These are phyloP conservation scores for Amphimallon solstitiale DNA, from an alignment of 2,888 invertebrate genomes.

Conservation along the genomic window DNA sequence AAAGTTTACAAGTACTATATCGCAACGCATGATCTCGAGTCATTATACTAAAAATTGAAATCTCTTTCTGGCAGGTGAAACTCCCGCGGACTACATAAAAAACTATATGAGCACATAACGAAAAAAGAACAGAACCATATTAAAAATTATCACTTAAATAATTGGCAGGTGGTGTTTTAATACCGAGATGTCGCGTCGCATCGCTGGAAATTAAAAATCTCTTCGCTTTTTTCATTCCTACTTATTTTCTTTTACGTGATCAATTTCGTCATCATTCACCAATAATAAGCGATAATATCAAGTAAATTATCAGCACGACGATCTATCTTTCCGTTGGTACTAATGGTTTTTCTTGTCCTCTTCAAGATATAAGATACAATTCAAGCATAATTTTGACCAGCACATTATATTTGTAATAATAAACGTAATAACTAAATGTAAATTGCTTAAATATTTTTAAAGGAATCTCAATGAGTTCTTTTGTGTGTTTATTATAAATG, in stretches of 20 bases:
- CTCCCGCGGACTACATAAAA: conserved; percentile 4
- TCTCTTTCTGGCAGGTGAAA: conserved; percentile 33
- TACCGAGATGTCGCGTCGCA: not conserved
- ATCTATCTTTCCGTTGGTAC: not conserved
- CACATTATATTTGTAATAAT: not conserved
- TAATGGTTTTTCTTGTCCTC: not conserved
- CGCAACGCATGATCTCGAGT: not conserved
- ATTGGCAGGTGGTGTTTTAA: conserved; percentile 37
- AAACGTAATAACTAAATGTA: not conserved
- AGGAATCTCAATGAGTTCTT: too few relatives aligned
- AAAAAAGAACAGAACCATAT: conserved; percentile 24
- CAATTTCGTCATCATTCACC: not conserved
- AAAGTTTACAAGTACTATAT: not conserved
- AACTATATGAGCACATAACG: conserved; percentile 13
- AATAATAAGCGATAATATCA: conserved; percentile 10
- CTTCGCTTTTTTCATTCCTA: not conserved
- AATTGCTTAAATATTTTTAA: too few relatives aligned
- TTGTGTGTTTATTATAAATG: too few relatives aligned
- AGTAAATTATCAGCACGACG: not conserved
- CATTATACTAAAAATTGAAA: conserved; percentile 22
- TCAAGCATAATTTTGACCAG: not conserved
- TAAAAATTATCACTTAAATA: conserved; percentile 34
- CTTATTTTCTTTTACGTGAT: not conserved
- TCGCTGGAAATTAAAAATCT: conserved; percentile 11
- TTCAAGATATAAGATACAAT: conserved; percentile 1